These are phyloP conservation scores for Cryptoleucopteryx plumbea DNA, from an alignment of 2,113 vertebrate genomes.

Conservation along the genomic window DNA sequence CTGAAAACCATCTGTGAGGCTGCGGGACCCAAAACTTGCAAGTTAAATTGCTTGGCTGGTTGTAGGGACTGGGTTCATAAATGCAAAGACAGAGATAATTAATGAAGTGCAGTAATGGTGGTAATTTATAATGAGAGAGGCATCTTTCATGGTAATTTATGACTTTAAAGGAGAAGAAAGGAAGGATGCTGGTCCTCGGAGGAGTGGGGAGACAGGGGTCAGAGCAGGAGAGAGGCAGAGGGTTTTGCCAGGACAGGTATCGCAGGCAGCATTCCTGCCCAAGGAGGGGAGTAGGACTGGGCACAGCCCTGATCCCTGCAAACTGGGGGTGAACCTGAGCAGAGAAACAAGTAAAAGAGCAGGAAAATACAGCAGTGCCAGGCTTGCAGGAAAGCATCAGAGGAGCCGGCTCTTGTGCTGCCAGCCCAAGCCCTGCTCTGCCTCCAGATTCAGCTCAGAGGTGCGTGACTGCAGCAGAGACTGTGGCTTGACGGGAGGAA, in stretches of 20 bases:
- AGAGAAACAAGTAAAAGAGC: not conserved
- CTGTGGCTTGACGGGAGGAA: not conserved
- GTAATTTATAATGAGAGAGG: not conserved
- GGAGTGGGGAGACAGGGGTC: no score
- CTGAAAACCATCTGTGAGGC: not conserved
- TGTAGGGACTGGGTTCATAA: not conserved
- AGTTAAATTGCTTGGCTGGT: not conserved
- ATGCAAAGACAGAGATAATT: not conserved
- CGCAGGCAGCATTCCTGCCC: rapidly evolving
- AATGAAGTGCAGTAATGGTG: not conserved
- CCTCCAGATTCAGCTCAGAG: not conserved
- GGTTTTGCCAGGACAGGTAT: not conserved
- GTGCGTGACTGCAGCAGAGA: not conserved
- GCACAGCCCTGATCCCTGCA: not conserved
- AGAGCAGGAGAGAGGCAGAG: not conserved
- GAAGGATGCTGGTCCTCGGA: not conserved
- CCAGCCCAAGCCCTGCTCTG: not conserved
- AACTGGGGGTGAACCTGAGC: not conserved
- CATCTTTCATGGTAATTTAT: not conserved
- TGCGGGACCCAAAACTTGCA: not conserved
- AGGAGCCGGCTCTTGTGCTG: not conserved
- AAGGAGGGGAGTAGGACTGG: not conserved
- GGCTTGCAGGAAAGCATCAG: not conserved
- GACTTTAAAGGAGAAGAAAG: not conserved
- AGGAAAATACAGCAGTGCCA: not conserved